A percentile compares a stretch with the other conserved stretches of the same genome.
Conservation (phyloP, 64 coral and sea anemone species). For the Platygyra sinensis region DNA sequence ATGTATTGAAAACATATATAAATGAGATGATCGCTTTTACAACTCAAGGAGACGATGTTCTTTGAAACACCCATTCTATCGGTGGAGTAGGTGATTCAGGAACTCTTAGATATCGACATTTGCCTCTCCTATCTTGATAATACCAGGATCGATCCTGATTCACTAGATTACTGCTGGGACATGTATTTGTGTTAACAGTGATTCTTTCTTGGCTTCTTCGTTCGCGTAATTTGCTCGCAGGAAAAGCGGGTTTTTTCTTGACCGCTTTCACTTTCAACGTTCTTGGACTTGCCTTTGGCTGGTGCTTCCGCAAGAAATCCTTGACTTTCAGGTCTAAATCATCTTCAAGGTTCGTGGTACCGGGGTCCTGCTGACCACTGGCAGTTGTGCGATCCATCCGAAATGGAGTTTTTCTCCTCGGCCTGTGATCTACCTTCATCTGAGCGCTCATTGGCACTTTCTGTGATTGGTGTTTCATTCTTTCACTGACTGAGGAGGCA, state of each 20-base stretch:
- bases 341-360: not conserved
- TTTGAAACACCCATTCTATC: slow-evolving; percentile 52
- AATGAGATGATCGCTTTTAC: no score
- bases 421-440: not conserved
- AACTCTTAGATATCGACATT: slow-evolving; percentile 70
- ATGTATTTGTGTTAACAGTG: slow-evolving; percentile 58
- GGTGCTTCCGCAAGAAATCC: slow-evolving; percentile 15
- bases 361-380: no score
- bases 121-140: slow-evolving; percentile 65
- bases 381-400: not conserved
- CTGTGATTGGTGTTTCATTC: not conserved
- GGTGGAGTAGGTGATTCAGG: slow-evolving; percentile 63
- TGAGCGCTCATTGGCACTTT: not conserved
- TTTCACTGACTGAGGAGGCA: no score
- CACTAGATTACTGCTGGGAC: slow-evolving; percentile 36
- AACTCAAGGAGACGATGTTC: not conserved
- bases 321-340: not conserved
- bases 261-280: slow-evolving; percentile 7
- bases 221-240: not conserved
- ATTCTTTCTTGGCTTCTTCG: not conserved
- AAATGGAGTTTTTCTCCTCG: not conserved
- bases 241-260: not conserved
- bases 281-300: slow-evolving; percentile 23
- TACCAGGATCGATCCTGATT: slow-evolving; percentile 73
- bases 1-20: no score